A percentile compares a stretch with the other conserved stretches of the same genome.
phyloP scores from a whole-genome alignment of 2,888 invertebrate genomes.

The Latrodectus elegans region DNA sequence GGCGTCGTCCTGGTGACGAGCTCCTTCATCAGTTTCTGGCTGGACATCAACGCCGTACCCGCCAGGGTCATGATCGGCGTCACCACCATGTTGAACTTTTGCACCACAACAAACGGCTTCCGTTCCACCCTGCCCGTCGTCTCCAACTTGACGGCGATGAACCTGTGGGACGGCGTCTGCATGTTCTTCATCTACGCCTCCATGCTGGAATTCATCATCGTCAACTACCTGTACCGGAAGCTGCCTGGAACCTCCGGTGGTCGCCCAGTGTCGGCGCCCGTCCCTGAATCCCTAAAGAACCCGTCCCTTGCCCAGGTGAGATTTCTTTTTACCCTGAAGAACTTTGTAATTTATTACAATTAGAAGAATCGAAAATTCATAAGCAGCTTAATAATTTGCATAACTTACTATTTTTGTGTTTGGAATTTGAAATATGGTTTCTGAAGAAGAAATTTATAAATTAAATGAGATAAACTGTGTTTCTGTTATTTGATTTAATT shows the following conservation, averaged over 20 bases:
- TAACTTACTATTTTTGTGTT: no score
- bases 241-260: conserved; percentile 81
- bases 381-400: no score
- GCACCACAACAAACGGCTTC: conserved; percentile 83
- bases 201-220: conserved; percentile 93
- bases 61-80: conserved; percentile 98
- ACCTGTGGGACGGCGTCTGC: conserved; percentile 97
- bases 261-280: conserved; percentile 65
- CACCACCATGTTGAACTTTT: conserved; percentile 98
- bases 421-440: no score
- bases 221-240: conserved; percentile 94
- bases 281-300: conserved; percentile 61
- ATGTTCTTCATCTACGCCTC: conserved; percentile 94
- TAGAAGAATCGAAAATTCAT: no score
- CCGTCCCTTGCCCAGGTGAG: conserved; percentile 69
- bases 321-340: no score
- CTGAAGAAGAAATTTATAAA: no score
- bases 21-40: conserved; percentile 97
- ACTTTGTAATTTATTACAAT: no score
- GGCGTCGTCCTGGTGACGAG: conserved; percentile 96
- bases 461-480: no score
- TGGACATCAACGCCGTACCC: conserved; percentile 97
- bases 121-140: conserved; percentile 88
- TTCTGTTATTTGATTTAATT: no score
- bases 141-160: conserved; percentile 95